Conservation (phyloP, 2,113 vertebrate genomes). For the Speoplatyrhinus poulsoni region DNA sequence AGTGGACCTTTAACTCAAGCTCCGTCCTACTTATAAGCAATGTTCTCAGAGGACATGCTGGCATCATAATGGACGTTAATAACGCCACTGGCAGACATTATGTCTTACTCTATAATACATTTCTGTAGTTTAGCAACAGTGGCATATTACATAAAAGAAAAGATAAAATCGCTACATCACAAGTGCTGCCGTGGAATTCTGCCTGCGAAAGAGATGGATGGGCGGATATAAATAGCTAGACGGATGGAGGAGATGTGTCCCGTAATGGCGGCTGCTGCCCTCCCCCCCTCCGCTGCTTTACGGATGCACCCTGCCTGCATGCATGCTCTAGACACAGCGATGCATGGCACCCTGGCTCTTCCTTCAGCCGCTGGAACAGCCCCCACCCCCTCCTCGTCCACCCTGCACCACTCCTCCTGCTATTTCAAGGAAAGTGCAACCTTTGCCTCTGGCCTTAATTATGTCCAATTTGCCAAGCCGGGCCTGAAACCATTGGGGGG, state of each 20-base stretch:
- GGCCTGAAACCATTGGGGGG: constrained; percentile 80
- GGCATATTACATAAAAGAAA: not conserved
- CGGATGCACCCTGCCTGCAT: constrained; percentile 45
- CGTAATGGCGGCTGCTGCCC: constrained; percentile 55
- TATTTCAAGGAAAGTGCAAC: constrained; percentile 81
- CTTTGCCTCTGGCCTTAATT: constrained; percentile 83
- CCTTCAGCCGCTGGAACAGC: constrained; percentile 33
- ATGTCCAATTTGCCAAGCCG: constrained; percentile 83
- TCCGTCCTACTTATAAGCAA: constrained; percentile 26
- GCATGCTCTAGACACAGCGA: constrained; percentile 53
- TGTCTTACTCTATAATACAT: not conserved
- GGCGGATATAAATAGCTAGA: constrained; percentile 25
- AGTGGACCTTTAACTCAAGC: constrained; percentile 27
- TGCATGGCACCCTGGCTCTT: constrained; percentile 56
- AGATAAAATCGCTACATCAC: not conserved
- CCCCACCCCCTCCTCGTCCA: constrained; percentile 35
- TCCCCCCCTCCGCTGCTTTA: constrained; percentile 18
- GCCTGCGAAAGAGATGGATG: not conserved
- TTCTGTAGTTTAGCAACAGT: not conserved
- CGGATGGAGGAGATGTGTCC: constrained; percentile 1
- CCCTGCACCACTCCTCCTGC: constrained; percentile 65
- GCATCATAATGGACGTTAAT: not conserved
- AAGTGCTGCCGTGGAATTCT: too few species aligned
- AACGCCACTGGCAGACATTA: not conserved
- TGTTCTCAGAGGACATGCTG: constrained; percentile 36